phyloP scores from a whole-genome alignment of 1,140 invertebrate genomes.

The Lanistes nyassanus region DNA sequence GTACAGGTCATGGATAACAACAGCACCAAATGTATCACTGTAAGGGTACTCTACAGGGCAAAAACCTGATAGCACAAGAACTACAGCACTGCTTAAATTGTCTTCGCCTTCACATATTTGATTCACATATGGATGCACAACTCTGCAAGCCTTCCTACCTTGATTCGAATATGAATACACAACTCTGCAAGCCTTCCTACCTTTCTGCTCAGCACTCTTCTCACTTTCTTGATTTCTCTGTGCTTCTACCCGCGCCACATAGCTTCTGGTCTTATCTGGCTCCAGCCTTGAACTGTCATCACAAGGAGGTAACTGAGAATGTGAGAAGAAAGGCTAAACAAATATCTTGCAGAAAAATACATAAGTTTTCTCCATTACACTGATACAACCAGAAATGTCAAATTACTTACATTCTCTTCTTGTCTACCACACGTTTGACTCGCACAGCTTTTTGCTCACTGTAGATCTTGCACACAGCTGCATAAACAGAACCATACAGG shows the following conservation, averaged over 20 bases:
- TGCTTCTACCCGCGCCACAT: conserved; percentile 22
- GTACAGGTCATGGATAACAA: too few relatives aligned
- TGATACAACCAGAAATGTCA: too few relatives aligned
- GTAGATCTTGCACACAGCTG: conserved; percentile 85
- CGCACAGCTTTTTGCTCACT: conserved; percentile 87
- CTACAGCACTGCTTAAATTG: too few relatives aligned
- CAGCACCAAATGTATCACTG: too few relatives aligned
- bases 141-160: neutral
- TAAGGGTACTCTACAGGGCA: too few relatives aligned
- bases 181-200: neutral
- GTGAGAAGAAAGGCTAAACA: neutral
- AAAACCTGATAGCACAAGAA: too few relatives aligned
- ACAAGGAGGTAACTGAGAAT: conserved; percentile 3
- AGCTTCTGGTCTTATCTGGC: conserved; percentile 47
- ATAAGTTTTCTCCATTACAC: too few relatives aligned
- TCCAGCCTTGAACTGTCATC: conserved; percentile 66
- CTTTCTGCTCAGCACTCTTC: neutral
- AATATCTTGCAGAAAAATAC: too few relatives aligned
- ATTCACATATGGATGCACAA: too few relatives aligned
- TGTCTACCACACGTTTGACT: conserved; percentile 84
- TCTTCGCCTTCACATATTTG: too few relatives aligned
- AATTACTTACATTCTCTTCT: conserved; percentile 75
- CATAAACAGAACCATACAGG: conserved; percentile 36
- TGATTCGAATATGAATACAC: too few relatives aligned
- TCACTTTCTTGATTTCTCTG: conserved; percentile 16